Evolutionary conservation across 2,113 vertebrate genomes (phyloP), one percentile per base, ranked within the genome.

Genomic region (Pedionomus torquatus): DNA sequence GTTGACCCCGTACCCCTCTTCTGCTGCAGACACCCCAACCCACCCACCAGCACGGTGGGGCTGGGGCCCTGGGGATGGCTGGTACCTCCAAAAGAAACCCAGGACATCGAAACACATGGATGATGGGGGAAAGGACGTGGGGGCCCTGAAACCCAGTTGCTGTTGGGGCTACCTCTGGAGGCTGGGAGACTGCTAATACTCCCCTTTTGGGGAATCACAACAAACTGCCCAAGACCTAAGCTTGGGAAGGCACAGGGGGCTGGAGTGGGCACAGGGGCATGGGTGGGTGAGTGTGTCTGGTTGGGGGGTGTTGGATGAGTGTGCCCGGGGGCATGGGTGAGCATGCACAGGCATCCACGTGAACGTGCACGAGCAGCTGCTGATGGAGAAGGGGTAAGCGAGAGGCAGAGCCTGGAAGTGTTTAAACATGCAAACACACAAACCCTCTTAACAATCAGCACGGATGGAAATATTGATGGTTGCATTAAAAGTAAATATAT

Each of bases 401-500:
- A 26, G 55, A 63, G 35, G 91, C 76, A 94, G 68, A 82, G 84
- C 72, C 61, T 49, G 30, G 33, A 6, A 86, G 55, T 78, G 86
- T 64, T 97, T 84, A 64, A 90, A 64, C 68, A 83, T 84, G 94
- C 94, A 89, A 94, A 90, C 86, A 75, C 88, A 48, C 55, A 88
- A 51, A 84, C 82, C 87, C 92, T 95, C 88, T 95, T 71, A 81
- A 72, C 96, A 95, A 94, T 94, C 97, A 91, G 91, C 75, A 46
- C 4, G 46, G 89, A 91, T 83, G 85, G 95, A 96, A 96, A 96
- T 96, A 97, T 97, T 95, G 95, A 97, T 87, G 95, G 89, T 46
- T 91, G 93, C 92, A 93, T 94, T 97, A 87, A 85, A 95, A 95
- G 95, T 91, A 97, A 97, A 97, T 97, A 97, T 92, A 95, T 92